Evolutionary conservation across 1,140 invertebrate genomes (phyloP).

Genomic region (Thalassaphorura encarpata): DNA sequence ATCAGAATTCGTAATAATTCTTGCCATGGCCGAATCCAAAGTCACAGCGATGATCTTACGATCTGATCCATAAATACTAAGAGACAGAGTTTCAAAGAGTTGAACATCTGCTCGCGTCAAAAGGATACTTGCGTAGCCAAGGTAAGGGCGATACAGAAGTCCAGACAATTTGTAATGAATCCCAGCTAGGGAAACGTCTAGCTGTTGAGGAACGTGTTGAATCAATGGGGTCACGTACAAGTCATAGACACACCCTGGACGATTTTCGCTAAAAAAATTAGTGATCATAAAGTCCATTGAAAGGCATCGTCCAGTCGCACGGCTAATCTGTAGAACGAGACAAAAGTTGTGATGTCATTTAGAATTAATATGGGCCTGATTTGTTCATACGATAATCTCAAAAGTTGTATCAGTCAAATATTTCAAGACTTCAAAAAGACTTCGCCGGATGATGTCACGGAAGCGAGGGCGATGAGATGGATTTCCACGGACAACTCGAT

Average conservation of each 20-base stretch:
- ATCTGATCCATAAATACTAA: not conserved
- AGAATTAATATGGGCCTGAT: not conserved
- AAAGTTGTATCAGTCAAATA: not conserved
- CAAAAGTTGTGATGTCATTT: not conserved
- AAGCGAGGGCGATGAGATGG: constrained; percentile 3
- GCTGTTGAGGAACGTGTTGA: not conserved
- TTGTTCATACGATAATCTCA: not conserved
- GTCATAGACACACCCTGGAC: not conserved
- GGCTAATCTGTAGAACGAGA: constrained; percentile 1
- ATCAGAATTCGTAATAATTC: no score
- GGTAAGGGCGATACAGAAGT: not conserved
- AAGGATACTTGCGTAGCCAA: not conserved
- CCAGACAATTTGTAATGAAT: constrained; percentile 2
- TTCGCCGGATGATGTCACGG: not conserved
- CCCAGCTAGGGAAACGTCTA: not conserved
- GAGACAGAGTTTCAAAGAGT: constrained; percentile 1
- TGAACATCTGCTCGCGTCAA: not conserved
- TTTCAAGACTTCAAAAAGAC: not conserved
- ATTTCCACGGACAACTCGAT: not conserved
- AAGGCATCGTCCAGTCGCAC: not conserved
- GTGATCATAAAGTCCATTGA: constrained; percentile 5
- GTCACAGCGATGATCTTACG: not conserved
- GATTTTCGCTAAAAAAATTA: constrained; percentile 1
- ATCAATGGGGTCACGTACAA: not conserved
- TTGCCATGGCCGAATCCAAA: constrained; percentile 5